phyloP scores from a whole-genome alignment of 1,140 invertebrate genomes.

The Cepaea nemoralis region DNA sequence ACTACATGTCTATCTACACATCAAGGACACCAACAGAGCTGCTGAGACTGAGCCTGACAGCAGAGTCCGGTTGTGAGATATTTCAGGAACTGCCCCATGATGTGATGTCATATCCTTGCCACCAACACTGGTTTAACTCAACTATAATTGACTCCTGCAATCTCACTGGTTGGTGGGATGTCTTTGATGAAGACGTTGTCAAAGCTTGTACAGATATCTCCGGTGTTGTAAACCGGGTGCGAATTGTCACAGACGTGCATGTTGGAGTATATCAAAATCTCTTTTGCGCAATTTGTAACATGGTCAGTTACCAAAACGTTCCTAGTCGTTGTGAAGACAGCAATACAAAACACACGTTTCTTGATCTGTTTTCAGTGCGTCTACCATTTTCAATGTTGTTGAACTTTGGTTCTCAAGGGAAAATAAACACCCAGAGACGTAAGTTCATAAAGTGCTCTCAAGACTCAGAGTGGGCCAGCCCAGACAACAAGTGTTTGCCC shows the following conservation, averaged over 20 bases:
- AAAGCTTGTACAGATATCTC: background rate
- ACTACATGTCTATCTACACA: constrained; percentile 6
- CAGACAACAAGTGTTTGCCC: background rate
- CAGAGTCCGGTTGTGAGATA: background rate
- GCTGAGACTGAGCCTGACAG: background rate
- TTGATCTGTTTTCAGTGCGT: too few relatives aligned
- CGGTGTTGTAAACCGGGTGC: background rate
- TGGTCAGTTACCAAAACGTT: background rate
- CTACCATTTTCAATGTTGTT: constrained; percentile 5
- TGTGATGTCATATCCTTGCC: background rate
- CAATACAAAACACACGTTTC: too few relatives aligned
- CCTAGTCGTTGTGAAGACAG: background rate
- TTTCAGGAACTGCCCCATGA: background rate
- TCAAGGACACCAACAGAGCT: background rate
- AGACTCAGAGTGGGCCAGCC: background rate
- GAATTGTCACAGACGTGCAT: too few relatives aligned
- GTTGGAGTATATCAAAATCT: background rate
- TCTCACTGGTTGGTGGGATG: background rate
- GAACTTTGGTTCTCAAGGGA: background rate
- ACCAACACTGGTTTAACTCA: background rate
- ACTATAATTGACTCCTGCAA: background rate
- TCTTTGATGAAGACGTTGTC: background rate
- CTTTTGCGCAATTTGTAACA: constrained; percentile 5
- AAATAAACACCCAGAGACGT: too few relatives aligned
- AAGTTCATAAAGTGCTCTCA: background rate